phyloP scores from a whole-genome alignment of 2,888 invertebrate genomes.

The Pristionchus exspectatus region DNA sequence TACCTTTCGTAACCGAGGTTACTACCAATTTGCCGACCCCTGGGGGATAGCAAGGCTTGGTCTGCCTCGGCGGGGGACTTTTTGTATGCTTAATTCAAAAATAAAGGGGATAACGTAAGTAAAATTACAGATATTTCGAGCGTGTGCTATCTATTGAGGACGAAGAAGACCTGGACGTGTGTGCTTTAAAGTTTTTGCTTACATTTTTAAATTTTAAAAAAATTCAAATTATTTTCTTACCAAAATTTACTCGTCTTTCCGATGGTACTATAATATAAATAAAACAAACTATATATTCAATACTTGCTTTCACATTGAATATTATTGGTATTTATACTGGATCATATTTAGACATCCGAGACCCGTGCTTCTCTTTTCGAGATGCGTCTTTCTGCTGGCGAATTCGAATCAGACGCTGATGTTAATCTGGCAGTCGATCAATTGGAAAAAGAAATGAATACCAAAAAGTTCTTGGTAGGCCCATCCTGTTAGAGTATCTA shows the following conservation, averaged over 20 bases:
- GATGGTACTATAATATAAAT: too few relatives aligned
- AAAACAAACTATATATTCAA: not conserved
- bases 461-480: not conserved
- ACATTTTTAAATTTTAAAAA: too few relatives aligned
- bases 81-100: not conserved
- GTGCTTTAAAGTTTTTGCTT: not conserved
- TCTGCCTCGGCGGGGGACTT: too few relatives aligned
- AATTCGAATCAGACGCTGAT: not conserved
- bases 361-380: not conserved
- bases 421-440: not conserved
- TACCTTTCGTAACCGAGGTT: too few relatives aligned
- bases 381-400: not conserved
- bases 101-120: not conserved
- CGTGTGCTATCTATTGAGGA: not conserved
- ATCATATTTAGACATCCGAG: not conserved
- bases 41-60: too few relatives aligned
- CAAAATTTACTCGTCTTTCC: too few relatives aligned
- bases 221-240: too few relatives aligned
- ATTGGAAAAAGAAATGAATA: not conserved
- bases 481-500: not conserved
- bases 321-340: not conserved
- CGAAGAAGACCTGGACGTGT: not conserved
- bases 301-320: not conserved
- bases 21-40: too few relatives aligned
- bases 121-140: conserved; percentile 30